Evolutionary conservation across 2,888 invertebrate genomes (phyloP), one percentile per base, ranked within the genome.

Genomic region (Tetragnatha montana): DNA sequence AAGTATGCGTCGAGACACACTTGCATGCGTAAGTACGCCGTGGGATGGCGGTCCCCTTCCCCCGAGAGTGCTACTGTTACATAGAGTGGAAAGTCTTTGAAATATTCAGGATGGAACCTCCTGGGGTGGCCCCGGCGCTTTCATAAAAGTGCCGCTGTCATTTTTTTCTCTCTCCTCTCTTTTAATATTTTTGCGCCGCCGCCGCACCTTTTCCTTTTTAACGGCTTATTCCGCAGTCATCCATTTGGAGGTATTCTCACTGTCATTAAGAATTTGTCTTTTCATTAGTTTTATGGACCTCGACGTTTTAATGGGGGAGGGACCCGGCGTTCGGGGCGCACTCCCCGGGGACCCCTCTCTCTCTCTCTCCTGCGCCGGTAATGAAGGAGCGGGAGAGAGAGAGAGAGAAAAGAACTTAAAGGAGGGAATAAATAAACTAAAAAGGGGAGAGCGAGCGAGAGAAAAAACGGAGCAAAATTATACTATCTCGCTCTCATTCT

Each of bases 231-330:
- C 85, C 75, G 89, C 75, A 89, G 89, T 89, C 85, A 85, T 89
- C 89, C 85, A 81, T 89, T 89, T 81, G 80, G 74, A 85, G 86
- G 82, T 82, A 86, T 89, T 89, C 86, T 89, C 89, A 81, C 78
- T 90, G 90, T 90, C 90, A 90, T 87, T 90, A 87, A 90, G 87
- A 90, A 90, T 87, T 90, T 90, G 90, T 87, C 90, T 87, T 90
- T 90, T 87, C 87, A 87, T 90, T 87, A 90, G 81, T 87, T 87
- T 87, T 87, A 90, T 90, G 87, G 87, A 89, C 89, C 89, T 89
- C 78, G 89, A 89, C 86, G 86, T 86, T 86, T 89, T 89, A 86
- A 87, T 86, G 89, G 89, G 89, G 70, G 76, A 70, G 60, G 60
- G 69, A 81, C 60, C 51, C 60, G 51, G 68, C 78, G 86, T 73